These are phyloP conservation scores for Balaenoptera acutorostrata DNA, from an alignment of 2,113 vertebrate species.

Conservation along the genomic window DNA sequence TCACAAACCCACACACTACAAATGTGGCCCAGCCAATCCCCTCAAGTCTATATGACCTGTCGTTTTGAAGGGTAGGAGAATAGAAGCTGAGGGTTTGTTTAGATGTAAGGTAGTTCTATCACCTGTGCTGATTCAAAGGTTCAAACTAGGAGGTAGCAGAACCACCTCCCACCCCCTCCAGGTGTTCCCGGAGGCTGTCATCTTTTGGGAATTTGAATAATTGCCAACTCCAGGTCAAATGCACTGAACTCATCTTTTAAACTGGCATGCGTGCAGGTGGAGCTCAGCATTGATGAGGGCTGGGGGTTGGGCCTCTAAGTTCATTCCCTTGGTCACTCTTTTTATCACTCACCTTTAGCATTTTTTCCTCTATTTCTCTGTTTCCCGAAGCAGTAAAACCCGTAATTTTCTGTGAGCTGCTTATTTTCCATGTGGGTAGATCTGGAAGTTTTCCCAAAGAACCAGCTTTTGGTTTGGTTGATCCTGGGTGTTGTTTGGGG, in stretches of 20 bases:
- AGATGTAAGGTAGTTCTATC: not conserved
- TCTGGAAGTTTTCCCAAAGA: not conserved
- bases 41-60: not conserved
- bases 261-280: not conserved
- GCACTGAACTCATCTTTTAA: not conserved
- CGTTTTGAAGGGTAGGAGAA: not conserved
- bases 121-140: not conserved
- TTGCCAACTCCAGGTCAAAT: not conserved
- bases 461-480: not conserved
- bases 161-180: rapidly evolving
- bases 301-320: not conserved
- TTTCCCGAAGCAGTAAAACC: not conserved
- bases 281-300: not conserved
- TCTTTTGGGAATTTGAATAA: not conserved
- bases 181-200: not conserved
- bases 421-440: not conserved
- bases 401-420: not conserved
- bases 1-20: not conserved
- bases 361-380: not conserved
- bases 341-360: not conserved
- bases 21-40: not conserved
- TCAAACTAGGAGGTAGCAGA: not conserved
- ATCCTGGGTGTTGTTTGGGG: not conserved
- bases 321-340: not conserved
- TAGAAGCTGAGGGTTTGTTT: not conserved